Conservation (phyloP, 2,113 vertebrate genomes). For the Verasper variegatus region DNA sequence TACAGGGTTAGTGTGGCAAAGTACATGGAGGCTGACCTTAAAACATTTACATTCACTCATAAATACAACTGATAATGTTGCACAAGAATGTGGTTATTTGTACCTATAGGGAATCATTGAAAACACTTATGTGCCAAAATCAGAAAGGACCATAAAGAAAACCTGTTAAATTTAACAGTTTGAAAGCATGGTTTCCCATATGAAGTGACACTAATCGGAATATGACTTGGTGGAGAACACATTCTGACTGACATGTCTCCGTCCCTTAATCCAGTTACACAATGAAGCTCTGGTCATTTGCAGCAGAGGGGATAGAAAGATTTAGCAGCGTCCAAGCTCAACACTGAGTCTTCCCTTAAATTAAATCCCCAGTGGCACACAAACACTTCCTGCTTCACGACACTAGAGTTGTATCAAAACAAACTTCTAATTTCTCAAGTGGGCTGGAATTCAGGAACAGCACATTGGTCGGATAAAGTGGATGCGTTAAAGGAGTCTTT, state of each 20-base stretch:
- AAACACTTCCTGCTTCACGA: slow-evolving; percentile 7
- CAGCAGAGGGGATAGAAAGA: slow-evolving; percentile 58
- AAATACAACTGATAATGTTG: background rate
- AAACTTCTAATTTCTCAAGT: background rate
- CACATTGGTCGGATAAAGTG: too few species aligned
- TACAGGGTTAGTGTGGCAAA: background rate
- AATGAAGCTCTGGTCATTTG: slow-evolving; percentile 38
- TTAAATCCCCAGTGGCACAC: slow-evolving; percentile 25
- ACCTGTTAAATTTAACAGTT: background rate
- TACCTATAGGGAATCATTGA: background rate
- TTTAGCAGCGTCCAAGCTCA: slow-evolving; percentile 55
- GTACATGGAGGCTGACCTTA: background rate
- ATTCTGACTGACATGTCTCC: slow-evolving; percentile 27
- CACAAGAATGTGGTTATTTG: background rate
- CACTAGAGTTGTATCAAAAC: slow-evolving; percentile 13
- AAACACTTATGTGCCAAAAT: background rate
- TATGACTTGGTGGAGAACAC: background rate
- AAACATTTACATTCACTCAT: background rate
- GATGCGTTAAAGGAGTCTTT: background rate
- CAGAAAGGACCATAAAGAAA: background rate
- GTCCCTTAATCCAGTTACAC: slow-evolving; percentile 71
- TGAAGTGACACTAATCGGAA: background rate
- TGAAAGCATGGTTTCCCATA: background rate
- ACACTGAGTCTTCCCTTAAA: slow-evolving; percentile 42
- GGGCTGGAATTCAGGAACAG: background rate